Percentiles rank a stretch among this genome's conserved stretches.
Evolutionary conservation across 2,888 invertebrate genomes (phyloP).

Genomic region (Watsonalla cultraria): DNA sequence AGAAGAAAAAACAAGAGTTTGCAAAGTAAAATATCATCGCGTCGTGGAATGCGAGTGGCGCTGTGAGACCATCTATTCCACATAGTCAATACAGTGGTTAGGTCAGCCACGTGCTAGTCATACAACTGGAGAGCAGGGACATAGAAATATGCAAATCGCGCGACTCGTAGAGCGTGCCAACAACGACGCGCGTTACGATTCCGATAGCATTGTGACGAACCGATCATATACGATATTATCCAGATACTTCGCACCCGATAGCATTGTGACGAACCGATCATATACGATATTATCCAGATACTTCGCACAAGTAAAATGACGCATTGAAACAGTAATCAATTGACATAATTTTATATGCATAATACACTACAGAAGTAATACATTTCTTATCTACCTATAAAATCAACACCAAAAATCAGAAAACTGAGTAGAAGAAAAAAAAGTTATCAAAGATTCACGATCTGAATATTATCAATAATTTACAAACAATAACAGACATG

Average conservation of each 20-base stretch:
- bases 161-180: slow-evolving; percentile 42
- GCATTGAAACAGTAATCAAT: slow-evolving; percentile 8
- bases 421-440: too few species aligned
- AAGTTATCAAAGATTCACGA: too few species aligned
- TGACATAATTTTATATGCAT: too few species aligned
- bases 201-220: slow-evolving; percentile 44
- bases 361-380: too few species aligned
- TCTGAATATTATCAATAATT: slow-evolving; percentile 2
- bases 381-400: too few species aligned
- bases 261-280: slow-evolving; percentile 43
- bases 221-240: slow-evolving; percentile 30
- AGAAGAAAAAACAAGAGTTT: too few species aligned
- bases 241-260: slow-evolving; percentile 39
- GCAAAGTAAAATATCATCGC: too few species aligned
- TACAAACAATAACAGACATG: not conserved
- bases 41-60: too few species aligned
- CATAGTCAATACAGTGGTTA: slow-evolving; percentile 13
- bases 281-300: slow-evolving; percentile 29
- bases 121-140: slow-evolving; percentile 34
- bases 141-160: slow-evolving; percentile 60
- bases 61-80: too few species aligned
- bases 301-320: slow-evolving; percentile 29
- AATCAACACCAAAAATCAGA: too few species aligned
- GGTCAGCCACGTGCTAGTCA: slow-evolving; percentile 51
- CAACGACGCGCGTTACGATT: slow-evolving; percentile 47